Base-by-base conservation (phyloP, 2,113 vertebrate genomes). In the Brachypodius melanocephalos region DNA sequence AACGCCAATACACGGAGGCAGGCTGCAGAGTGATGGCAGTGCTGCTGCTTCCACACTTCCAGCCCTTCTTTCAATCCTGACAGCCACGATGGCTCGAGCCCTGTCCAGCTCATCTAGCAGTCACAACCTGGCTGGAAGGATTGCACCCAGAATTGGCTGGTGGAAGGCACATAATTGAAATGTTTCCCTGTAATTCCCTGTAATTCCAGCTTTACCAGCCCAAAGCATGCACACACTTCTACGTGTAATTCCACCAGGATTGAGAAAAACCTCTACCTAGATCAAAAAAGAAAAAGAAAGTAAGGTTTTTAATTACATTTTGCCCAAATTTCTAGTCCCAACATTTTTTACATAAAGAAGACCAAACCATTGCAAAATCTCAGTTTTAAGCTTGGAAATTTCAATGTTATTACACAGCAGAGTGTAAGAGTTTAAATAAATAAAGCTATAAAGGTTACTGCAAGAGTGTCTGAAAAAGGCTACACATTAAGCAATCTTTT, bases 41-140 rank as follows among this genome's bases (percentile, higher is more conserved):
- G 65, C 89, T 36, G 55, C 80, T 88, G 42, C 78, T 72, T 48
- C 77, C 42, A 89, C 88, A 62, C 71, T 94, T 90, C 74, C 12
- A 88, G 71, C 46, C 52, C 55, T 93, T 90, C 69, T 89, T 31
- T 59, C 77, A 73, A 73, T 85, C 69, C 69, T 63, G 80, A 88
- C 76, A 92, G 94, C 61, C 89, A 79, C 2, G 2, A 94, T 77
- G 91, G 69, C 68, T 93, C 68, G 72, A 92, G 38, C 58, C 55
- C 79, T 15, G 1, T 80, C 88, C 89, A 85, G 82, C 58, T 67
- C 81, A 36, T 82, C 84, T 48, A 84, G 82, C 74, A 86, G 76
- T 71, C 76, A 22, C 68, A 84, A 95, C 85, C 80, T 91, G 97
- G 85, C 89, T 97, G 93, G 81, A 89, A 45, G 17, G 26, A 57